Base-by-base conservation (phyloP, 2,113 vertebrate genomes). In the Oceanodroma tethys region DNA sequence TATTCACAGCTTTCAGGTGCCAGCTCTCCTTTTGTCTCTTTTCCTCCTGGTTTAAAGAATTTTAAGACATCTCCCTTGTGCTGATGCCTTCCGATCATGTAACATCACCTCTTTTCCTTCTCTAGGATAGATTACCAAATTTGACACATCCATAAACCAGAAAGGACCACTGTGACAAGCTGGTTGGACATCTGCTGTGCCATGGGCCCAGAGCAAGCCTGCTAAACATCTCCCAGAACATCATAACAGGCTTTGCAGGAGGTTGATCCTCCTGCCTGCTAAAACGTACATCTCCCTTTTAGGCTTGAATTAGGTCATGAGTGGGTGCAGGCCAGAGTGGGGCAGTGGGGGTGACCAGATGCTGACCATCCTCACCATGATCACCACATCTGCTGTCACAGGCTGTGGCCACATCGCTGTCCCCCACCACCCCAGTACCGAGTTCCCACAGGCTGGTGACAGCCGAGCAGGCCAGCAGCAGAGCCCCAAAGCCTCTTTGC, bases 371-470 rank as follows among this genome's bases (percentile, higher is more conserved):
- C 56, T 71, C 50, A 42, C 40, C 45, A 9, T 2, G 32, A 36
- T 5, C 68, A 11, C 25, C 40, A 38, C 3, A 0, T 52, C 13
- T 52, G 21, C 67, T 73, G 13, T 40, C 79, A 65, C 3, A 3
- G 81, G n/a, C 63, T 82, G 70, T 74, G 70, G 34, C 23, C 25
- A 10, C 55, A 12, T 14, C 11, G 0, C 29, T 42, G 43, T 29
- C 16, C 73, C 30, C 42, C 48, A 34, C 7, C 17, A 48, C 6
- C 7, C 36, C 15, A 2, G 26, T 19, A 20, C 32, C 3, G 0
- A 9, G 29, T 12, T 72, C 27, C 45, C 47, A 4, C 0, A 0
- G 36, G 32, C 23, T 78, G 43, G 11, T 59, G 74, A 2, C 7
- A 23, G 34, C 11, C 4, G 2, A 66, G 21, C 5, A 10, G 60